These are phyloP conservation scores for Enteromius thamalakanensis DNA, from an alignment of 2,797 vertebrate species.

Conservation along the genomic window DNA sequence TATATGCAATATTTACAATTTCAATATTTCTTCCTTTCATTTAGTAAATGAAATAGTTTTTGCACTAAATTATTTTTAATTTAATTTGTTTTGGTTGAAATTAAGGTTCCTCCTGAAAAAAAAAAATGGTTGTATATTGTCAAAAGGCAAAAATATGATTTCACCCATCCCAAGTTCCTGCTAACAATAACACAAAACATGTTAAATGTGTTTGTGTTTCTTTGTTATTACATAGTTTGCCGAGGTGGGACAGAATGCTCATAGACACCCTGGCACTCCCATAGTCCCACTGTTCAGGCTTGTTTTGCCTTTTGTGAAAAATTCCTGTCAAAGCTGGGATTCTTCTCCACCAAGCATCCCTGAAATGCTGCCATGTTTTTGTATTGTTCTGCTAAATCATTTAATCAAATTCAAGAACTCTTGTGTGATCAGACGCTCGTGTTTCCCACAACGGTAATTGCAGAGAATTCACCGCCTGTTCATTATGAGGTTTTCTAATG, in stretches of 20 bases:
- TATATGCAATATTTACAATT: neutral
- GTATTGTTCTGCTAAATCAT: constrained; percentile 7
- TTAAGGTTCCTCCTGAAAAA: neutral
- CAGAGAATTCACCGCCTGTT: constrained; percentile 30
- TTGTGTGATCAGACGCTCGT: constrained; percentile 36
- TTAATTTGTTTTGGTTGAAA: neutral
- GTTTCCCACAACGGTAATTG: constrained; percentile 29
- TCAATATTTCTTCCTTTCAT: neutral
- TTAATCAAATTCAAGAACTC: constrained; percentile 39
- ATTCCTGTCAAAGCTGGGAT: constrained; percentile 28
- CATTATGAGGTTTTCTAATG: constrained; percentile 55
- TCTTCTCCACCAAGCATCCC: constrained; percentile 18
- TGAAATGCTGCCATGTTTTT: constrained; percentile 21
- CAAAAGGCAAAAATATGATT: constrained; percentile 1
- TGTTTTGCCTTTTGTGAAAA: constrained; percentile 35
- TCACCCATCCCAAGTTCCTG: constrained; percentile 1
- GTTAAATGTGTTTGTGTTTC: constrained; percentile 51
- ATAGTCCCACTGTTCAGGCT: constrained; percentile 41
- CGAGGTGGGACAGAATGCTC: constrained; percentile 45
- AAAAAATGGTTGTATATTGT: neutral
- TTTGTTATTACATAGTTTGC: constrained; percentile 36
- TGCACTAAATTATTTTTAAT: neutral
- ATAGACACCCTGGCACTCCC: constrained; percentile 44
- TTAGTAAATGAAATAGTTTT: neutral
- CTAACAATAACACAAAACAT: constrained; percentile 43